Evolutionary conservation across 2,797 vertebrate genomes (phyloP), one percentile per base, ranked within the genome.

Genomic region (Cygnus olor): DNA sequence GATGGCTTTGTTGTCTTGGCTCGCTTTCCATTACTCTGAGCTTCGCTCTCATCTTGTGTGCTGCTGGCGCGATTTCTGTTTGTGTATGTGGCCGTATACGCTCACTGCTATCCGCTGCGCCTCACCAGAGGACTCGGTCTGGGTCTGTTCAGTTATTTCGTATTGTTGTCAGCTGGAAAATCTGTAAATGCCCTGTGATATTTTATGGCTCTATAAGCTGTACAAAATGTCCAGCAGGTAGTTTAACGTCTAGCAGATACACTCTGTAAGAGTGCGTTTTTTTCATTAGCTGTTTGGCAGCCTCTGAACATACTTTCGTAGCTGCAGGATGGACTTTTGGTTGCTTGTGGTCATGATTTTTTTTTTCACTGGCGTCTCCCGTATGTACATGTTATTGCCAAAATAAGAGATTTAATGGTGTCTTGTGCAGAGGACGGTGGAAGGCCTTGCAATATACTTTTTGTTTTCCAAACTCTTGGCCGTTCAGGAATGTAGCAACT

Each of bases 171-270:
- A 91, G 91, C 91, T 93, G 88, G 88, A 80, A 93, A 93, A 85
- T 81, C 85, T 70, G 20, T 73, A 90, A 85, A 47, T 90, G n/a
- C 68, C 63, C 66, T 85, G 82, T 88, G 77, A 45, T 94, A 58
- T 92, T 83, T 93, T 73, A 88, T 71, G 32, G 54, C 80, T 96
- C 80, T 89, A 42, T 96, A 72, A 88, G 88, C 95, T 93, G 93
- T 85, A 90, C 91, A 94, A 64, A 95, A 89, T 90, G 90, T 94
- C 88, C 95, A 90, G 95, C 93, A 95, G 88, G 93, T 95, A 95
- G 83, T 86, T 93, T 64, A 82, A 85, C 77, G 83, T 76, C 11
- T 42, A 72, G 85, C 92, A 96, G 90, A 82, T 80, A 60, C 10
- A 38, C 80, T 40, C 77, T 86, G 34, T 42, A 42, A 81, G 77